A percentile compares a stretch with the other conserved stretches of the same genome.
Conservation (phyloP, 2,797 vertebrate genomes). For the Chromobotia macracanthus region DNA sequence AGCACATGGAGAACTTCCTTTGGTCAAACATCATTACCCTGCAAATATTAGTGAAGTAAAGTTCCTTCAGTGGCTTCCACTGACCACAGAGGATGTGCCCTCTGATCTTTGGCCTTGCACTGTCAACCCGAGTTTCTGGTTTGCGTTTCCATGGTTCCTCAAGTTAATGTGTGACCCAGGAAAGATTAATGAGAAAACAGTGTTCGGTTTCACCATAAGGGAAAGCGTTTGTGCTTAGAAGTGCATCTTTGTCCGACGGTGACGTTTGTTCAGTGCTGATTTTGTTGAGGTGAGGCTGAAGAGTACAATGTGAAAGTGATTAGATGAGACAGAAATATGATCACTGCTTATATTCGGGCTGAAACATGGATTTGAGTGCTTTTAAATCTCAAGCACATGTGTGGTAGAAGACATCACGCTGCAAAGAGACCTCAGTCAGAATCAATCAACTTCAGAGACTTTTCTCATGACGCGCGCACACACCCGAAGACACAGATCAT, state of each 20-base stretch:
- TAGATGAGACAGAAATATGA: slow-evolving; percentile 66
- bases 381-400: slow-evolving; percentile 74
- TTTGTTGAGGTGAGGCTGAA: slow-evolving; percentile 46
- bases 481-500: slow-evolving; percentile 26
- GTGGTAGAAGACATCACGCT: slow-evolving; percentile 72
- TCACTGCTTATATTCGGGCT: slow-evolving; percentile 69
- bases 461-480: slow-evolving; percentile 37
- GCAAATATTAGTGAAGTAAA: slow-evolving; percentile 59
- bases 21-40: slow-evolving; percentile 53
- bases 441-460: slow-evolving; percentile 72
- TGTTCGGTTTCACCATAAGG: slow-evolving; percentile 45
- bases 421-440: slow-evolving; percentile 69
- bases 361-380: slow-evolving; percentile 71
- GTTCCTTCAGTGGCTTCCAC: slow-evolving; percentile 50
- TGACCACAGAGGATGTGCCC: slow-evolving; percentile 63
- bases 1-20: slow-evolving; percentile 49
- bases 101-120: slow-evolving; percentile 57
- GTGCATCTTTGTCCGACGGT: slow-evolving; percentile 15
- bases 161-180: slow-evolving; percentile 46
- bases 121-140: slow-evolving; percentile 59
- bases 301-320: slow-evolving; percentile 63
- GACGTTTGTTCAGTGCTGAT: slow-evolving; percentile 24
- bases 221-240: slow-evolving; percentile 28
- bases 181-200: slow-evolving; percentile 57
- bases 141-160: slow-evolving; percentile 55